Percentiles rank a stretch among this genome's conserved stretches.
These are phyloP conservation scores for Ormyrus rosae DNA, from an alignment of 2,888 invertebrate genomes.

Conservation along the genomic window DNA sequence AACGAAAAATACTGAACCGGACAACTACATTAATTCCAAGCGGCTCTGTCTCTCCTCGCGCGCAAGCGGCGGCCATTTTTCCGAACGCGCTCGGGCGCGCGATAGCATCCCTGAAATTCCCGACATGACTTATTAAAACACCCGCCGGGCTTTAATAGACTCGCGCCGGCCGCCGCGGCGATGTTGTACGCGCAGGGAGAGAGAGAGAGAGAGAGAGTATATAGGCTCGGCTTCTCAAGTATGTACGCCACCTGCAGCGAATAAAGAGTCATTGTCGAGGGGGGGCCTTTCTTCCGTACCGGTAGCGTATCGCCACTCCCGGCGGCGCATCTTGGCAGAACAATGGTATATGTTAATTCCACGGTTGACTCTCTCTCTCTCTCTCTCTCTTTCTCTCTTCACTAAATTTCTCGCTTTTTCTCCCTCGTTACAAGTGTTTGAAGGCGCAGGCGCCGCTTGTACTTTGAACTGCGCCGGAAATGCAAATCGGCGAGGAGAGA, in stretches of 20 bases:
- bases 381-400: constrained; percentile 2
- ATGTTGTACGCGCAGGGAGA: background rate
- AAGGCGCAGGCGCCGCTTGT: background rate
- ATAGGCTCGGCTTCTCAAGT: constrained; percentile 14
- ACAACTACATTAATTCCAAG: no score
- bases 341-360: constrained; percentile 71
- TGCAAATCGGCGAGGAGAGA: constrained; percentile 33
- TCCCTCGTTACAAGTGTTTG: constrained; percentile 57
- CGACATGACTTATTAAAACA: constrained; percentile 24
- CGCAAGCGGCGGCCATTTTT: no score
- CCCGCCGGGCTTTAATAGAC: constrained; percentile 35
- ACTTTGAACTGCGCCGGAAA: background rate
- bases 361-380: constrained; percentile 20
- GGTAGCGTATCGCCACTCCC: constrained; percentile 21
- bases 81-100: no score
- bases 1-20: no score
- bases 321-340: constrained; percentile 61
- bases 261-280: constrained; percentile 58
- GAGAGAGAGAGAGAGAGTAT: background rate
- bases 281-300: constrained; percentile 59
- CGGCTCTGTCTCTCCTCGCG: no score
- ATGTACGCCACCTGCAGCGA: constrained; percentile 53
- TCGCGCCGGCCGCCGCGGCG: background rate
- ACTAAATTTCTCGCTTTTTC: constrained; percentile 53
- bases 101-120: constrained; percentile 29